Evolutionary conservation across 2,888 invertebrate species (phyloP), one percentile per base, ranked within the genome.

Genomic region (Theretra japonica): DNA sequence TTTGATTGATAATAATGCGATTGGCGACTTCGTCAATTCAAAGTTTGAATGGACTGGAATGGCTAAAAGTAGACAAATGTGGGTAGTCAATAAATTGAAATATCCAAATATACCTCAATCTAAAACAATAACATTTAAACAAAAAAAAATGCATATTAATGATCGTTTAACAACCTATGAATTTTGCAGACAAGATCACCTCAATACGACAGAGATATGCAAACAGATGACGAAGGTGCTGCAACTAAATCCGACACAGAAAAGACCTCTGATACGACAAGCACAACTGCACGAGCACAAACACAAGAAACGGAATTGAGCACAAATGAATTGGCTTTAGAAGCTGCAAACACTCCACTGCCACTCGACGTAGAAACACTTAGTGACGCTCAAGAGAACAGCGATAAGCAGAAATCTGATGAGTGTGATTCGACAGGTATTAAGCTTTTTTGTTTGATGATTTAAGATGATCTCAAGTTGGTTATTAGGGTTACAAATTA

Each of bases 191-290:
- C 59, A 23, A 72, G 50, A 68, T 41, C 41, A 4, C 19, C 87
- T 0, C 84, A 88, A 74, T 88, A 92, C 6, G 92, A 92, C 74
- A 82, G 77, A 75, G 91, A 90, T 72, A 87, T 90, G 85, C 89
- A 88, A 71, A 90, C 90, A 15, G 90, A 91, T 53, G 89, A 89
- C 2, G 89, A 90, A 19, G 82, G 82, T 58, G 77, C 80, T 4
- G 86, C 87, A 57, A 80, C 80, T 8, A 87, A 83, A 76, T 80
- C 83, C 1, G 89, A 91, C 71, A 80, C 80, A 70, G 89, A 88
- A 69, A 53, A 65, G 4, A 23, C 21, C 30, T 33, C 62, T 23
- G 21, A 41, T 72, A 25, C 72, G 73, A 59, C 71, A 23, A 4
- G 11, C 70, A 17, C 75, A 70, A 70, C 70, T 28, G 11, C 69